Conservation (phyloP, 2,113 vertebrate species). For the Rynchops niger region DNA sequence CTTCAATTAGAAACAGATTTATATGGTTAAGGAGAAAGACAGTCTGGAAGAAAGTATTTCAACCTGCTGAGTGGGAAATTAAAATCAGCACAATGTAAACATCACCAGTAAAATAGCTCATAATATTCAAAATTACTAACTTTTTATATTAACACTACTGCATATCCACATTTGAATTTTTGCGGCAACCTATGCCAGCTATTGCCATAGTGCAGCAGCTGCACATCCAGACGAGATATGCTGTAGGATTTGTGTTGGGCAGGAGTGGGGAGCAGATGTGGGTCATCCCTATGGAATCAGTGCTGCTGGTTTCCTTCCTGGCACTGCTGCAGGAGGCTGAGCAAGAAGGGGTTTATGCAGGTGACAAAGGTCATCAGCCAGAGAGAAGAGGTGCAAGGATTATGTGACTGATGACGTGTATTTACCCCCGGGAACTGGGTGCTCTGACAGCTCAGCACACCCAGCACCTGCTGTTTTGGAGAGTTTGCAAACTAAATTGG, state of each 20-base stretch:
- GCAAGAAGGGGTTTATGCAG: not conserved
- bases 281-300: not conserved
- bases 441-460: not conserved
- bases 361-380: not conserved
- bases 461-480: constrained; percentile 22
- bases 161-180: not conserved
- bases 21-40: not conserved
- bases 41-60: constrained; percentile 25
- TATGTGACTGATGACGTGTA: not conserved
- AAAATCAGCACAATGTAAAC: constrained; percentile 15
- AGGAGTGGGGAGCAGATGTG: not conserved
- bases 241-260: not conserved
- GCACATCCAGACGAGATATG: not conserved
- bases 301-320: not conserved
- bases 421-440: accelerated
- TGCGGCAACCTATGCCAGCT: not conserved
- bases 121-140: not conserved
- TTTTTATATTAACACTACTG: not conserved
- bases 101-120: not conserved
- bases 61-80: constrained; percentile 40
- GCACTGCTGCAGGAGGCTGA: not conserved
- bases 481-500: not conserved
- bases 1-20: constrained; percentile 22
- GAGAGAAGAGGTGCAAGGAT: not conserved
- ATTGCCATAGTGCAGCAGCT: not conserved